These are phyloP conservation scores for Chrysodeixis includens DNA, from an alignment of 2,888 invertebrate species.

Conservation along the genomic window DNA sequence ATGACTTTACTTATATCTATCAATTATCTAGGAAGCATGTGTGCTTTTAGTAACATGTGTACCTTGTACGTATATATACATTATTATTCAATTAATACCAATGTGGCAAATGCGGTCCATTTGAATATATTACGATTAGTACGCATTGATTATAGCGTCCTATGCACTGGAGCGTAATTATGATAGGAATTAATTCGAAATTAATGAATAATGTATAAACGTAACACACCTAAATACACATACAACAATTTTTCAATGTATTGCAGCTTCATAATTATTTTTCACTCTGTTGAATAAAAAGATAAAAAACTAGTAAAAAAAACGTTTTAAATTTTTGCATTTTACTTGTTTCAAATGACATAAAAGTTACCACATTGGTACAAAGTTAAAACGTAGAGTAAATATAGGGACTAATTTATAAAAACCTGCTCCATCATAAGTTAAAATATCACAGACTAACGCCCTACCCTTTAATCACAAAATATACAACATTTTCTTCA, in stretches of 20 bases:
- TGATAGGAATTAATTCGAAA: slow-evolving; percentile 25
- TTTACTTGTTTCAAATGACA: too few species aligned
- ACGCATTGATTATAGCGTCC: slow-evolving; percentile 22
- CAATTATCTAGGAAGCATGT: background rate
- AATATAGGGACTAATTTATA: too few species aligned
- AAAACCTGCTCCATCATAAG: too few species aligned
- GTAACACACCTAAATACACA: slow-evolving; percentile 7
- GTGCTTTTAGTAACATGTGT: background rate
- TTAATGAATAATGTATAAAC: slow-evolving; percentile 37
- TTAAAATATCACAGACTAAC: too few species aligned
- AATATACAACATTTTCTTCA: background rate
- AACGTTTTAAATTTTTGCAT: too few species aligned
- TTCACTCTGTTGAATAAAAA: too few species aligned
- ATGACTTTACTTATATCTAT: background rate
- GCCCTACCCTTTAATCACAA: background rate
- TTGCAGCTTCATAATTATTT: slow-evolving; percentile 30
- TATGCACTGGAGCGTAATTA: slow-evolving; percentile 23
- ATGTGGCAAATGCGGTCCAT: slow-evolving; percentile 3
- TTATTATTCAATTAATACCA: slow-evolving; percentile 4
- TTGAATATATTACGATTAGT: slow-evolving; percentile 3
- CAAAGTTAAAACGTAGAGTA: too few species aligned
- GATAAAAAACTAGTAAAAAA: too few species aligned
- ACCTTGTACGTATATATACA: background rate
- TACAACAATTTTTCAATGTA: slow-evolving; percentile 19
- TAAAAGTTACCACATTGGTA: too few species aligned